These are phyloP conservation scores for Aquatica leii DNA, from an alignment of 2,888 invertebrate species.

Conservation along the genomic window DNA sequence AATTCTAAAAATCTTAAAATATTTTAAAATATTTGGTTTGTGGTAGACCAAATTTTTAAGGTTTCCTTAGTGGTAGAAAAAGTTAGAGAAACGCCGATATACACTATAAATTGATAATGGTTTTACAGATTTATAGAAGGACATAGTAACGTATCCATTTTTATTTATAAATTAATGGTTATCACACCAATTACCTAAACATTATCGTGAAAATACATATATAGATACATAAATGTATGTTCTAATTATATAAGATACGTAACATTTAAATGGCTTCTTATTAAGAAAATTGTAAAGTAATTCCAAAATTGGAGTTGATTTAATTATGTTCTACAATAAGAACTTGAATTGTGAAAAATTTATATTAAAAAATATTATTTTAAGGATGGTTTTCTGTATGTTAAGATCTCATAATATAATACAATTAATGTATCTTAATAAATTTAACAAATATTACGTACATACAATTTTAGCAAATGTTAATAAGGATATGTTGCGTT, in stretches of 20 bases:
- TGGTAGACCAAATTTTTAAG: too few relatives aligned
- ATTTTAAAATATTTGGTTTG: too few relatives aligned
- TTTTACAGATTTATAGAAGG: too few relatives aligned
- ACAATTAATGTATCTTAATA: not conserved
- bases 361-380: slow-evolving; percentile 26
- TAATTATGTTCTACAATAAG: not conserved
- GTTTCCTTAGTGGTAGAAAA: too few relatives aligned
- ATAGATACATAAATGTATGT: slow-evolving; percentile 16
- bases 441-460: slow-evolving; percentile 17
- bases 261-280: not conserved
- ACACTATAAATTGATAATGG: too few relatives aligned
- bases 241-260: slow-evolving; percentile 6
- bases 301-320: not conserved
- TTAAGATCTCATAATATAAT: not conserved
- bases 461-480: slow-evolving; percentile 14
- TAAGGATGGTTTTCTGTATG: not conserved
- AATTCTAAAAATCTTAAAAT: too few relatives aligned
- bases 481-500: slow-evolving; percentile 25
- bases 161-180: slow-evolving; percentile 31
- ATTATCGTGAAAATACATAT: slow-evolving; percentile 30
- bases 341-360: slow-evolving; percentile 13
- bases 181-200: slow-evolving; percentile 30
- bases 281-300: not conserved
- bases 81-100: too few relatives aligned
- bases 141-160: not conserved